Conservation (phyloP, 2,888 invertebrate genomes). For the Taphrorychus bicolor region DNA sequence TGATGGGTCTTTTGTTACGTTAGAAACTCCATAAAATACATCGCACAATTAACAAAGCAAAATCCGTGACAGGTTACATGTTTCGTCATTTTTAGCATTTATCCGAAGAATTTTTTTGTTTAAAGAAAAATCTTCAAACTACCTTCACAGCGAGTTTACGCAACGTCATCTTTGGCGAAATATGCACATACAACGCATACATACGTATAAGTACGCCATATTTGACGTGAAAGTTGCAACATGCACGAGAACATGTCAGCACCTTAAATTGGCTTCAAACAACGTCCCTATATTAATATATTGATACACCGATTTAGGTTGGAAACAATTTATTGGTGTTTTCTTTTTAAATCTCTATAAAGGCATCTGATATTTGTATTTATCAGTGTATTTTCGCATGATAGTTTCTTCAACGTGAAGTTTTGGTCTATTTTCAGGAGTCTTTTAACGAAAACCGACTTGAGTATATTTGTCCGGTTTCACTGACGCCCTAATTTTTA, state of each 20-base stretch:
- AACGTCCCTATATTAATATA: neutral
- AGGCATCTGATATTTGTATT: too few species aligned
- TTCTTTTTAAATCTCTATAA: neutral
- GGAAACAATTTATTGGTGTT: too few species aligned
- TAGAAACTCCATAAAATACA: neutral
- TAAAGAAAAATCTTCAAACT: too few species aligned
- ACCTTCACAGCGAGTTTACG: too few species aligned
- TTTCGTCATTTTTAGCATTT: neutral
- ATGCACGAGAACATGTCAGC: constrained; percentile 1
- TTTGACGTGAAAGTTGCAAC: constrained; percentile 29
- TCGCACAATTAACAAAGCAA: neutral
- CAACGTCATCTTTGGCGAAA: neutral
- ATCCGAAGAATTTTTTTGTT: neutral
- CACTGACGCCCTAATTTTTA: too few species aligned
- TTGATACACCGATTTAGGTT: neutral
- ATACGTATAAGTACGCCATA: constrained; percentile 19
- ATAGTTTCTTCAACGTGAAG: too few species aligned
- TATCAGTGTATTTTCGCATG: too few species aligned
- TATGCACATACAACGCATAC: neutral
- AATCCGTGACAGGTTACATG: neutral
- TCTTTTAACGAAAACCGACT: too few species aligned
- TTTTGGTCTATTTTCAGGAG: too few species aligned
- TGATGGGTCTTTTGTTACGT: neutral
- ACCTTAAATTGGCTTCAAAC: neutral
- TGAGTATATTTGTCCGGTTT: too few species aligned